These are phyloP conservation scores for Arenaria interpres DNA, from an alignment of 2,113 vertebrate species.

Conservation along the genomic window DNA sequence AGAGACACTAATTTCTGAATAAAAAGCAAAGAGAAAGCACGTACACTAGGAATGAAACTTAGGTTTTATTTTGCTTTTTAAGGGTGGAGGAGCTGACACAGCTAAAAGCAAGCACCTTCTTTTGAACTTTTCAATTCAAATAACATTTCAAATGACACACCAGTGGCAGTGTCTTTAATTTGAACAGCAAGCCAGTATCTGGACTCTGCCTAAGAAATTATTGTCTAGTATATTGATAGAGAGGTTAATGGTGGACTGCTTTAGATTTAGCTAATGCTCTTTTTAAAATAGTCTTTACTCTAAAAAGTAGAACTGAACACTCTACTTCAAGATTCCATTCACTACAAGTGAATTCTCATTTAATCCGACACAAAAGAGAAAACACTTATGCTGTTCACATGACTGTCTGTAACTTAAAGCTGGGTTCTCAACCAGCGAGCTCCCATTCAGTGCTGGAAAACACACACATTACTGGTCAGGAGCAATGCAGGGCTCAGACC, in stretches of 20 bases:
- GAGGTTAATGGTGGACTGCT: not conserved
- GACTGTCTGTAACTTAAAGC: not conserved
- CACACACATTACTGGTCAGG: not conserved
- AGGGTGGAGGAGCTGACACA: not conserved
- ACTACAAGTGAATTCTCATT: not conserved
- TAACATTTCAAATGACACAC: not conserved
- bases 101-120: not conserved
- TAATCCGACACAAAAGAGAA: not conserved
- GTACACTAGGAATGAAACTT: not conserved
- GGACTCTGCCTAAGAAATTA: not conserved
- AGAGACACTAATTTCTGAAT: not conserved
- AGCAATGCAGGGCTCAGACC: not conserved
- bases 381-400: rapidly evolving
- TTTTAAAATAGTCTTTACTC: not conserved
- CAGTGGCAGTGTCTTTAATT: not conserved
- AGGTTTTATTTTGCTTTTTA: not conserved
- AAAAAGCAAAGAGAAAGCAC: not conserved
- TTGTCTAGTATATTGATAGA: not conserved
- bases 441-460: not conserved
- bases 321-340: not conserved
- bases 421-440: not conserved
- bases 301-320: not conserved
- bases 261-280: not conserved
- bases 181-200: not conserved
- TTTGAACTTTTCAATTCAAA: not conserved